Base-by-base conservation (phyloP, 2,888 invertebrate species). In the Pachycephus smyrnensis region DNA sequence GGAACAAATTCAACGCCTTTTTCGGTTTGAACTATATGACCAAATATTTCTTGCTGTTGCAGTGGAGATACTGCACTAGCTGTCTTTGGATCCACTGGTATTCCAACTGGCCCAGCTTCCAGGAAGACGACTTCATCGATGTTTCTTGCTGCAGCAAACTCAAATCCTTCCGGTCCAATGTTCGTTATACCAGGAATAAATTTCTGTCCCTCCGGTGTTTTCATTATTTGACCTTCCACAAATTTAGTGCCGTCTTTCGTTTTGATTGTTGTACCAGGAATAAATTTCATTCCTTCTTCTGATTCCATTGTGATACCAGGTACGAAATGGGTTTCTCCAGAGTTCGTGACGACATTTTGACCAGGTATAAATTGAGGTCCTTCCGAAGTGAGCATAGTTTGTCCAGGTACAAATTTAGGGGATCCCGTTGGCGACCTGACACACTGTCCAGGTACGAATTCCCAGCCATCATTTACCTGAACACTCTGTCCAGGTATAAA, bases 1-100 rank as follows among this genome's bases (percentile, higher is more conserved):
- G 95, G 95, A 84, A 94, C 94, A 86, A 95, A 95, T 88, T 95
- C 94, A 32, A 95, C 94, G 0, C 95, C 94, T 78, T 93, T 93
- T 15, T 92, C 91, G 9, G 94, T 94, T 90, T 95, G 95, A 1
- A 95, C 92, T 93, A 95, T 94, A 84, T 95, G 94, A 1, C 95
- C 95, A 84, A 94, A 95, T 4, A 94, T 93, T 73, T 92, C 91
- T 15, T 90, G 88, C 37, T 89, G 88, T 23, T 88, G 84, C 11
- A 78, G 74, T 11, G 93, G 88, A 35, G 93, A 93, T 4, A 94
- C 83, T 82, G 92, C 92, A 30, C 93, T 93, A 77, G 92, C 94
- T 3, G 93, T 93, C 78, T 88, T 90, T 0, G 90, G 86, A 86
- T 94, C 94, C 55, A 94, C 93, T 0, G 94, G 93, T 71, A 94